A percentile compares a stretch with the other conserved stretches of the same genome.
Conservation (phyloP, 2,888 invertebrate species). For the Mythimna pallens region DNA sequence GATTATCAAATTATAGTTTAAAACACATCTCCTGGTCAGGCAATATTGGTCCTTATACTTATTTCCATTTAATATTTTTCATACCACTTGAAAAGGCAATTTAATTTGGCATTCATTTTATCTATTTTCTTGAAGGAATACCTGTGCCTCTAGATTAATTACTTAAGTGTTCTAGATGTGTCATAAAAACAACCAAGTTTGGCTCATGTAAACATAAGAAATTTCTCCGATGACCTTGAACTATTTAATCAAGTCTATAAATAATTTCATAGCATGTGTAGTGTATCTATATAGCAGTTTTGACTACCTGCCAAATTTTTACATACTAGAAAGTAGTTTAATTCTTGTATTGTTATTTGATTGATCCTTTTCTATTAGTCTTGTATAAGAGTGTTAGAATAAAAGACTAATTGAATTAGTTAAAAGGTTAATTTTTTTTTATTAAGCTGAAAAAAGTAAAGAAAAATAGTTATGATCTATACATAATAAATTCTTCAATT, state of each 20-base stretch:
- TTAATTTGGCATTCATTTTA: background rate
- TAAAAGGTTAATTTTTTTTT: background rate
- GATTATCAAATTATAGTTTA: background rate
- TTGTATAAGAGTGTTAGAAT: background rate
- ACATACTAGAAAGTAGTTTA: constrained; percentile 42
- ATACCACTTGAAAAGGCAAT: background rate
- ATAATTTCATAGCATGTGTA: constrained; percentile 55
- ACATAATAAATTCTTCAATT: background rate
- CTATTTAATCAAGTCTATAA: constrained; percentile 66
- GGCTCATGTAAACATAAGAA: constrained; percentile 52
- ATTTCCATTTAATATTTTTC: background rate
- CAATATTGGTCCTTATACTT: background rate
- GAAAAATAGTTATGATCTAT: no score
- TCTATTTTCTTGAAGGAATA: background rate
- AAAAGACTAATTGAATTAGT: no score
- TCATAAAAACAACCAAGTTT: constrained; percentile 27
- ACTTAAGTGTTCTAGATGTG: background rate
- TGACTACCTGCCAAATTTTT: constrained; percentile 71
- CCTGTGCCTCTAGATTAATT: background rate
- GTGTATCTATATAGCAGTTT: constrained; percentile 58
- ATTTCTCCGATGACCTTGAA: constrained; percentile 69
- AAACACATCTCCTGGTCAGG: background rate
- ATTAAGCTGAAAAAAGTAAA: background rate
- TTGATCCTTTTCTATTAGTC: background rate
- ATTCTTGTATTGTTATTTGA: constrained; percentile 3